phyloP scores from a whole-genome alignment of 2,888 invertebrate genomes.

The Melanotus villosus region DNA sequence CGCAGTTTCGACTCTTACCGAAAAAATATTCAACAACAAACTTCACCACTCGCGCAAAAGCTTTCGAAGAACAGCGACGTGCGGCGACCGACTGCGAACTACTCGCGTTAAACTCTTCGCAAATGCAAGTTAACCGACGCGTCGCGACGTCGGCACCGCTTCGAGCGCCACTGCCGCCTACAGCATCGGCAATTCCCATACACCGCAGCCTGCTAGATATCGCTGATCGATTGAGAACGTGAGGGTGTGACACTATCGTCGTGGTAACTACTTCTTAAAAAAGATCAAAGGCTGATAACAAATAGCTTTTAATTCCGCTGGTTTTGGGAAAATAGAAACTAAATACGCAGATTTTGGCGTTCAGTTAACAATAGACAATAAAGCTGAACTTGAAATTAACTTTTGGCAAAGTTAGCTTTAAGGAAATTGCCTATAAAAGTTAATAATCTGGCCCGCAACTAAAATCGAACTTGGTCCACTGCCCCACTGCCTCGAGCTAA shows the following conservation, averaged over 20 bases:
- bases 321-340: no score
- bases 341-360: no score
- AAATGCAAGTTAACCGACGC: conserved; percentile 23
- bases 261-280: not conserved
- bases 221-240: conserved; percentile 48
- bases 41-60: conserved; percentile 12
- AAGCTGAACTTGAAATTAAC: no score
- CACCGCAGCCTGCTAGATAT: conserved; percentile 42
- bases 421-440: no score
- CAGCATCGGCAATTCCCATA: conserved; percentile 47
- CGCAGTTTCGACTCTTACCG: not conserved
- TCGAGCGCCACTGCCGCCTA: conserved; percentile 48
- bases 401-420: no score
- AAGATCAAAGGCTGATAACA: not conserved
- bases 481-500: no score
- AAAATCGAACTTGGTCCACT: no score
- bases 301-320: no score
- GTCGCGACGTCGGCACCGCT: conserved; percentile 42
- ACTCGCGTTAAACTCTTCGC: no score
- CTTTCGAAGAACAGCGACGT: conserved; percentile 34
- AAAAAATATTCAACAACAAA: not conserved
- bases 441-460: no score
- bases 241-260: conserved; percentile 46
- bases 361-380: no score
- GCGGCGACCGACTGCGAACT: conserved; percentile 27